Evolutionary conservation across 2,113 vertebrate species (phyloP), one percentile per base, ranked within the genome.

Genomic region (Hyaena hyaena): DNA sequence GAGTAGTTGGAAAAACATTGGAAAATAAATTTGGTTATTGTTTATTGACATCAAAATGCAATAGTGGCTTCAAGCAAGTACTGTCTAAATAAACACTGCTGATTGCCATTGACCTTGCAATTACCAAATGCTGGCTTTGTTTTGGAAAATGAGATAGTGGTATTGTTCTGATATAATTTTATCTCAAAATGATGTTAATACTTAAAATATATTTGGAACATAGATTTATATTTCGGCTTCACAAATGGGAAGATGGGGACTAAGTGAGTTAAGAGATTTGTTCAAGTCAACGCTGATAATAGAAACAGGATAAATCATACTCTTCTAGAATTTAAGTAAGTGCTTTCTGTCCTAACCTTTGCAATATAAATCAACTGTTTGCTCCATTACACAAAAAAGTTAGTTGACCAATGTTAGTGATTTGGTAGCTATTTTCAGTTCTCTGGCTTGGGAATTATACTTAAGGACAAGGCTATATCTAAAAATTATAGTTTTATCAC

Each of bases 31-130:
- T 39, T 58, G 12, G 14, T 53, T 58, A 68, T 63, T 90, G 7
- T 85, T 84, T 90, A 61, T 39, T 84, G 35, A 84, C 24, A 79
- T 77, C 80, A 88, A 92, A 93, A 73, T 83, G 31, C 81, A 96
- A 24, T 33, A 31, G 28, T 80, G 16, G 28, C 65, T 87, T 84
- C 43, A 76, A 77, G 45, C 26, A 80, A 74, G 8, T 31, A 4
- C 74, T 63, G 12, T 55, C 48, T 23, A 66, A 50, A 61, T 45
- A 48, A 95, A 71, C 8, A 58, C 11, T 76, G 35, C 35, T 84
- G 43, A 83, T 48, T 89, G 23, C 17, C 58, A 17, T 35, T 90
- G 69, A 92, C 39, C 50, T 91, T 69, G 39, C 24, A 77, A 45
- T 76, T 71, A 85, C 33, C 14, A 83, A 61, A 19, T 39, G 10